Percentiles rank a stretch among this genome's conserved stretches.
phyloP scores from a whole-genome alignment of 2,888 invertebrate species.

The Dolichopus griseipennis region DNA sequence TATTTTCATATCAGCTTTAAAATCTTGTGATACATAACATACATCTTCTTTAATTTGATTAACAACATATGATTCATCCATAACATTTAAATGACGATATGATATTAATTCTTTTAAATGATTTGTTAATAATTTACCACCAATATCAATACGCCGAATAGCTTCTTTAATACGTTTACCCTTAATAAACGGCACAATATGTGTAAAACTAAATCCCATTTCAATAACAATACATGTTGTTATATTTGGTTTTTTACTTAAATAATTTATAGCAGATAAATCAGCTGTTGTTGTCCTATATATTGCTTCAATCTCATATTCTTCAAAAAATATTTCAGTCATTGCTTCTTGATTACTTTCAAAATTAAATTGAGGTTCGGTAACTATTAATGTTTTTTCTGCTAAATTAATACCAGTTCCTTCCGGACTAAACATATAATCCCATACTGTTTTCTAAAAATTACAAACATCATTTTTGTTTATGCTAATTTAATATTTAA shows the following conservation, averaged over 20 bases:
- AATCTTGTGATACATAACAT: constrained; percentile 84
- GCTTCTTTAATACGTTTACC: constrained; percentile 61
- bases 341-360: constrained; percentile 84
- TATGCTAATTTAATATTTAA: not conserved
- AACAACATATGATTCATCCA: constrained; percentile 97
- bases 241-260: constrained; percentile 46
- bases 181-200: constrained; percentile 83
- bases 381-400: constrained; percentile 74
- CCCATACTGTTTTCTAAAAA: constrained; percentile 83
- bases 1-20: constrained; percentile 67
- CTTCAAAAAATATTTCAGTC: constrained; percentile 95
- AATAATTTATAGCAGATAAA: constrained; percentile 60
- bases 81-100: constrained; percentile 92
- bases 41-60: constrained; percentile 98
- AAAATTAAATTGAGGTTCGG: constrained; percentile 93
- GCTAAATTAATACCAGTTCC: constrained; percentile 67
- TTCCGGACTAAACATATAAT: constrained; percentile 83
- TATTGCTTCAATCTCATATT: constrained; percentile 82
- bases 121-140: constrained; percentile 95
- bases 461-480: constrained; percentile 2
- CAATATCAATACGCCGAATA: constrained; percentile 80
- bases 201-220: constrained; percentile 91
- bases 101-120: constrained; percentile 96
- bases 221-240: constrained; percentile 81
- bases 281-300: constrained; percentile 72